Percentiles rank a stretch among this genome's conserved stretches.
phyloP scores from a whole-genome alignment of 2,888 invertebrate genomes.

The Rambutsinella grinnellia region DNA sequence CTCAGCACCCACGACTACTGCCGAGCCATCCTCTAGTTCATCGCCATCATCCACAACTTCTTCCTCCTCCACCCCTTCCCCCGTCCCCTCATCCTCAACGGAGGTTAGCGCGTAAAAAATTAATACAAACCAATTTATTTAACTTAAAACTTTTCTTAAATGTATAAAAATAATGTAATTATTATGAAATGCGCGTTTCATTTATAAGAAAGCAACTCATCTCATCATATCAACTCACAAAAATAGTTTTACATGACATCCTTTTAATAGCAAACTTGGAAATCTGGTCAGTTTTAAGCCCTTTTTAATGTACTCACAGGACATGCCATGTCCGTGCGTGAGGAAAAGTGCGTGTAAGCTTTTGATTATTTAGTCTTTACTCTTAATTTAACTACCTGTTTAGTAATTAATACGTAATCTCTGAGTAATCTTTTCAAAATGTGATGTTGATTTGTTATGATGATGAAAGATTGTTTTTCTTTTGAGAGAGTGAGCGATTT shows the following conservation, averaged over 20 bases:
- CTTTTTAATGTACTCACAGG: background rate
- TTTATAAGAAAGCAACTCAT: background rate
- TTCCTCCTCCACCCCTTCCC: constrained; percentile 7
- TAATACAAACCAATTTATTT: background rate
- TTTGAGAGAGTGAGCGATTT: background rate
- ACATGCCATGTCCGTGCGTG: background rate
- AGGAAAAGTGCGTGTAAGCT: background rate
- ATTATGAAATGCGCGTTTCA: background rate
- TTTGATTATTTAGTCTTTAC: background rate
- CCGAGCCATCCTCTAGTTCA: background rate
- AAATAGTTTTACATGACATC: background rate
- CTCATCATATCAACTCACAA: background rate
- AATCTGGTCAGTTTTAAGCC: constrained; percentile 40
- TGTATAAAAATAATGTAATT: background rate
- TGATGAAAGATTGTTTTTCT: background rate
- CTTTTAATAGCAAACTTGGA: constrained; percentile 31
- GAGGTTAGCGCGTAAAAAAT: background rate
- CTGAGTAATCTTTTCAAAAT: background rate
- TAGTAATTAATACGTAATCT: background rate
- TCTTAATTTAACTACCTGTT: background rate
- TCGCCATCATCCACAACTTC: constrained; percentile 4
- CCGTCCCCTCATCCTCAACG: background rate
- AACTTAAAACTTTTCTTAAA: background rate
- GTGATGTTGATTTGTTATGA: background rate
- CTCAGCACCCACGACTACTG: background rate